These are phyloP conservation scores for Boloria euphrosyne DNA, from an alignment of 2,888 invertebrate genomes.

Conservation along the genomic window DNA sequence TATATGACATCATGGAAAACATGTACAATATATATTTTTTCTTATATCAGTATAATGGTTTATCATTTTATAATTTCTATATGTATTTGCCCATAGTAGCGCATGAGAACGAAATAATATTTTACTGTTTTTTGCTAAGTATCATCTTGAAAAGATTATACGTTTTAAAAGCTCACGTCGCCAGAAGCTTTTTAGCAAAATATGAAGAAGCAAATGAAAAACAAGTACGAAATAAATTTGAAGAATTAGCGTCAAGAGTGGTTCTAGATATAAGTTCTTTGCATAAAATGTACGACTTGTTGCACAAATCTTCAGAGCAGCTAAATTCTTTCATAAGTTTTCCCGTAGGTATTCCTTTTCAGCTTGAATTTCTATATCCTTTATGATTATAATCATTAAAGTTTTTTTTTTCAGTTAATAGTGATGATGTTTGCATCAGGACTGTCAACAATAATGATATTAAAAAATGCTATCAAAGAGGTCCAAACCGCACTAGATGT, in stretches of 20 bases:
- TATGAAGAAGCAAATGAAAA: not conserved
- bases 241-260: constrained; percentile 53
- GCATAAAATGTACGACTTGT: constrained; percentile 59
- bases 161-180: constrained; percentile 30
- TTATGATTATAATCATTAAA: not conserved
- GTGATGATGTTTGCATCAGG: constrained; percentile 59
- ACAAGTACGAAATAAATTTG: constrained; percentile 43
- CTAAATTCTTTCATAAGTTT: constrained; percentile 63
- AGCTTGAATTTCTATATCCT: not conserved
- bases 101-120: constrained; percentile 36
- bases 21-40: not conserved
- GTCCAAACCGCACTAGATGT: constrained; percentile 45
- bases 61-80: constrained; percentile 11
- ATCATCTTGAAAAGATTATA: constrained; percentile 31
- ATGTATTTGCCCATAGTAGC: constrained; percentile 27
- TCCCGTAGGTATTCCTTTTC: constrained; percentile 50
- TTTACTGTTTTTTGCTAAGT: constrained; percentile 32
- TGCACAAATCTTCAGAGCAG: constrained; percentile 61
- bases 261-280: constrained; percentile 55
- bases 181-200: constrained; percentile 18
- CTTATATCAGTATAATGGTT: not conserved
- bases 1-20: constrained; percentile 21
- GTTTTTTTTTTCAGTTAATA: constrained; percentile 54
- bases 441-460: constrained; percentile 57
- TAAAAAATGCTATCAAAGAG: constrained; percentile 54